Conservation (phyloP, 2,888 invertebrate species). For the Ophraella communa region DNA sequence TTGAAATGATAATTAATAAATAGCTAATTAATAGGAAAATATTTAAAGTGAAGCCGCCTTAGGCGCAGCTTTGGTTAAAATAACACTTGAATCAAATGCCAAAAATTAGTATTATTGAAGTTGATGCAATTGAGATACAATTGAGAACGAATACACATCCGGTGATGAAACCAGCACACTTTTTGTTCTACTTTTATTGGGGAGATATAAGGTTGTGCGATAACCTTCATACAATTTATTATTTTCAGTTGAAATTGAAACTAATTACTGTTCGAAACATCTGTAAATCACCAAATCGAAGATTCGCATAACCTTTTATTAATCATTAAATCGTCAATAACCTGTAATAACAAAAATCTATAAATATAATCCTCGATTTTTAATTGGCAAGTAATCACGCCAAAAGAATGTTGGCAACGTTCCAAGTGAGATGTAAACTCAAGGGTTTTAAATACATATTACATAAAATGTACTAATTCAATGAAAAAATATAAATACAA, state of each 20-base stretch:
- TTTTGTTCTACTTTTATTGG: too few species aligned
- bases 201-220: too few species aligned
- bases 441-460: constrained; percentile 22
- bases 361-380: constrained; percentile 25
- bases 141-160: too few species aligned
- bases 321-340: constrained; percentile 19
- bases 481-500: neutral
- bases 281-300: neutral
- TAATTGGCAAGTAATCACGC: constrained; percentile 20
- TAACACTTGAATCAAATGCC: too few species aligned
- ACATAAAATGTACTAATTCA: constrained; percentile 2
- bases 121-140: too few species aligned
- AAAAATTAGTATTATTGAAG: too few species aligned
- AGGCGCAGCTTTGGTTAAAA: too few species aligned
- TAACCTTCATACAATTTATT: too few species aligned
- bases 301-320: constrained; percentile 1
- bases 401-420: constrained; percentile 26
- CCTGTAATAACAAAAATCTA: constrained; percentile 14
- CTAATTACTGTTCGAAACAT: neutral
- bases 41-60: too few species aligned
- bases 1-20: too few species aligned
- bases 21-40: too few species aligned
- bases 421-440: constrained; percentile 23
- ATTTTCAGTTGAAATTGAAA: neutral
- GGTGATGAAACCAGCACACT: too few species aligned